Conservation (phyloP, 2,888 invertebrate genomes). For the Ischnus inquisitorius region DNA sequence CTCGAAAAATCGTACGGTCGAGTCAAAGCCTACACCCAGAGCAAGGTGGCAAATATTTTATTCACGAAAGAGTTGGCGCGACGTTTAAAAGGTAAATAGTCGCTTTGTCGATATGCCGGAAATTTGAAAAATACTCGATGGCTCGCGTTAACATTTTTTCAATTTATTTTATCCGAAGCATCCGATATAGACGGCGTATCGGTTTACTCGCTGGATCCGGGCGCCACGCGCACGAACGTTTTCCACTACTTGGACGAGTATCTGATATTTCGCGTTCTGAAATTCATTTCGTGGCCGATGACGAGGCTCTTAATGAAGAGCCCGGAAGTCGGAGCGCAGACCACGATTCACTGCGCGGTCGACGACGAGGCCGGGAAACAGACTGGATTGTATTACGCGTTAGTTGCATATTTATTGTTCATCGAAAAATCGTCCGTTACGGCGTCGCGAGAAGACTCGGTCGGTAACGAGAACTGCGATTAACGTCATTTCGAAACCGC, state of each 20-base stretch:
- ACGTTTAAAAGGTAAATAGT: slow-evolving; percentile 87
- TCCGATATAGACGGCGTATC: slow-evolving; percentile 86
- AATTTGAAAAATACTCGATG: not conserved
- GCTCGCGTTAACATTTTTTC: not conserved
- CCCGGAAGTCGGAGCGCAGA: slow-evolving; percentile 91
- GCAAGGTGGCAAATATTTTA: slow-evolving; percentile 92
- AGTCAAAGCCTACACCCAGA: slow-evolving; percentile 90
- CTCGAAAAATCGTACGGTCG: slow-evolving; percentile 89
- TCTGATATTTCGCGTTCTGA: slow-evolving; percentile 85
- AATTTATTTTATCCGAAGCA: slow-evolving; percentile 70
- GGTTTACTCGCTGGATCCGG: slow-evolving; percentile 91
- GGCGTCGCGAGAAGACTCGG: no score
- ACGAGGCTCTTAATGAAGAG: slow-evolving; percentile 87
- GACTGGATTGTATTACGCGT: slow-evolving; percentile 88
- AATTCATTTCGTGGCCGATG: slow-evolving; percentile 83
- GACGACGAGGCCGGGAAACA: slow-evolving; percentile 89
- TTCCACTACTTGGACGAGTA: slow-evolving; percentile 88
- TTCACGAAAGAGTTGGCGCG: slow-evolving; percentile 90
- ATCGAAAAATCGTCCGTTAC: no score
- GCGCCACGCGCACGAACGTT: slow-evolving; percentile 91
- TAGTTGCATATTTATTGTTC: slow-evolving; percentile 59
- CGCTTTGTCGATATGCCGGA: no score
- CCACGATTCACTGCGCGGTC: slow-evolving; percentile 90
- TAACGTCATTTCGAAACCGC: no score
- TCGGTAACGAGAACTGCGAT: no score